These are phyloP conservation scores for Chaetodon trifascialis DNA, from an alignment of 2,113 vertebrate genomes.

Conservation along the genomic window DNA sequence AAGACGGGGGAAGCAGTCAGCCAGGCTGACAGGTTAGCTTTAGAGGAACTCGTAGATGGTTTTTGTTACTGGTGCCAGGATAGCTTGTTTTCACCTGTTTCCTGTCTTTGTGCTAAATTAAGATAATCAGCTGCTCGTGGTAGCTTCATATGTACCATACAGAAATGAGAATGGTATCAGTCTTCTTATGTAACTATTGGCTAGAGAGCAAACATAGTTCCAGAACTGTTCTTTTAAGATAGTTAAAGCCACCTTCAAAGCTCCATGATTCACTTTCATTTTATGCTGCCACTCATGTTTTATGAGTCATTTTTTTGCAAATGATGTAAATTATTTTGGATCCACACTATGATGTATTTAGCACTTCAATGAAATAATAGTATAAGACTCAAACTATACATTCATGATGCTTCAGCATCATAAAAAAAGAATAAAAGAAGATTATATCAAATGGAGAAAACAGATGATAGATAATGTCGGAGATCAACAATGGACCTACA, in stretches of 20 bases:
- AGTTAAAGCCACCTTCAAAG: neutral
- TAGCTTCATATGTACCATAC: neutral
- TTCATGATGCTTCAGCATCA: slow-evolving; percentile 35
- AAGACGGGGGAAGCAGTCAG: too few species aligned
- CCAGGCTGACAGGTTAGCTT: neutral
- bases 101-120: neutral
- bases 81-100: neutral
- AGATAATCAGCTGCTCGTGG: neutral
- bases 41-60: neutral
- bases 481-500: slow-evolving; percentile 47
- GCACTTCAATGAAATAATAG: slow-evolving; percentile 16
- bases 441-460: slow-evolving; percentile 24
- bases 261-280: slow-evolving; percentile 19
- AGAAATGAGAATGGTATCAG: neutral
- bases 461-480: neutral
- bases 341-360: slow-evolving; percentile 35
- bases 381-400: slow-evolving; percentile 28
- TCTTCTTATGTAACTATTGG: neutral
- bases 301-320: slow-evolving; percentile 14
- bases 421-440: slow-evolving; percentile 17
- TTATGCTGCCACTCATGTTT: slow-evolving; percentile 29
- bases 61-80: neutral
- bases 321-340: slow-evolving; percentile 18
- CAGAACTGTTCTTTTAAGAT: slow-evolving; percentile 28
- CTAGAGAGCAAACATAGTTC: slow-evolving; percentile 3